phyloP scores from a whole-genome alignment of 2,888 invertebrate genomes.

The Hedya salicella region DNA sequence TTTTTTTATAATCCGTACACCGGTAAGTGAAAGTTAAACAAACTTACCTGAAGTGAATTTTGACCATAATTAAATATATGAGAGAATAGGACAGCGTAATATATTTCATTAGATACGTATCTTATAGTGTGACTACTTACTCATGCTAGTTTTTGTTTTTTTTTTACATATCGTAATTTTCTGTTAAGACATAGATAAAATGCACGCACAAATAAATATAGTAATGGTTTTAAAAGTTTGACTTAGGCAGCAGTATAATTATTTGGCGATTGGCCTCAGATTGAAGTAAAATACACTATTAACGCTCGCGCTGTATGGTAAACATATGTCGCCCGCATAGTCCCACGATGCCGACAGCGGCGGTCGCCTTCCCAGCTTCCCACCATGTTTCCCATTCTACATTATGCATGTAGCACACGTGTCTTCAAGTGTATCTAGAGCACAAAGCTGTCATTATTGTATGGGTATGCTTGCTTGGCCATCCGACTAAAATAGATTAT shows the following conservation, averaged over 20 bases:
- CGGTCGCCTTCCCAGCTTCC: slow-evolving; percentile 58
- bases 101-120: too few relatives aligned
- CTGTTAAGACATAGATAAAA: too few relatives aligned
- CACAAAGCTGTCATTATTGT: slow-evolving; percentile 39
- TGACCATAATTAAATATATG: too few relatives aligned
- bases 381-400: slow-evolving; percentile 55
- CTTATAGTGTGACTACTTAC: too few relatives aligned
- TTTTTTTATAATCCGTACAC: too few relatives aligned
- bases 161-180: too few relatives aligned
- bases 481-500: slow-evolving; percentile 6
- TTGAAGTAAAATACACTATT: neutral
- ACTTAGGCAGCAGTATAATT: neutral
- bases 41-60: too few relatives aligned
- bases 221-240: too few relatives aligned
- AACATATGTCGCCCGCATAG: slow-evolving; percentile 63
- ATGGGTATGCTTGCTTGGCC: neutral
- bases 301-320: neutral
- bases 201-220: too few relatives aligned
- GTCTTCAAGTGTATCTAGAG: slow-evolving; percentile 56
- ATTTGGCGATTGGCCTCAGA: neutral
- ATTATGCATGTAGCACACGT: slow-evolving; percentile 74
- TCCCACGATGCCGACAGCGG: slow-evolving; percentile 51
- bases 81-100: too few relatives aligned
- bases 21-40: too few relatives aligned
- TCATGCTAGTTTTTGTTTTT: too few relatives aligned